Percentiles rank a stretch among this genome's conserved stretches.
phyloP scores from a whole-genome alignment of 2,888 invertebrate genomes.

The Drosophila percnosoma region DNA sequence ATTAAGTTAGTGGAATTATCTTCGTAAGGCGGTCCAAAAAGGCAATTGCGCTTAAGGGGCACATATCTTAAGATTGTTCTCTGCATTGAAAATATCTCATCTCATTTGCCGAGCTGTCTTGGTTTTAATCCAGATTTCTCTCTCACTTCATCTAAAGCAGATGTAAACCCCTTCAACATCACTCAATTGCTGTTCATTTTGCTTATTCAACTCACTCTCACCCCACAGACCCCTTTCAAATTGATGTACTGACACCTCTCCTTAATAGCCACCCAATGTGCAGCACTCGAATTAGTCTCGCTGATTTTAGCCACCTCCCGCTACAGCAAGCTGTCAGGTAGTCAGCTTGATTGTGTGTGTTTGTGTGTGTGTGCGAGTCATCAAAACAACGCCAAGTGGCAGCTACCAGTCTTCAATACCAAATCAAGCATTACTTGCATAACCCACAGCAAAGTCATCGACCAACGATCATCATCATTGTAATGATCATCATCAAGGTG shows the following conservation, averaged over 20 bases:
- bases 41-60: background rate
- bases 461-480: conserved; percentile 52
- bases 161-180: background rate
- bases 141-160: background rate
- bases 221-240: conserved; percentile 1
- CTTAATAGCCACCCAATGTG: conserved; percentile 55
- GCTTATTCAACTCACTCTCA: conserved; percentile 12
- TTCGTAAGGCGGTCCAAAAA: background rate
- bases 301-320: conserved; percentile 36
- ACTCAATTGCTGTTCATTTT: conserved; percentile 9
- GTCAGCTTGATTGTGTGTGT: conserved; percentile 39
- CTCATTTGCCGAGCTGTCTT: background rate
- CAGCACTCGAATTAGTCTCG: conserved; percentile 63
- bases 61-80: background rate
- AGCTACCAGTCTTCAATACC: conserved; percentile 79
- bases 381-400: conserved; percentile 67
- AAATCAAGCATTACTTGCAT: conserved; percentile 82
- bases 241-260: conserved; percentile 41
- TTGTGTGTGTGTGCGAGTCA: conserved; percentile 58
- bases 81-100: background rate
- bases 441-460: conserved; percentile 75
- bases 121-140: background rate
- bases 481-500: conserved; percentile 32
- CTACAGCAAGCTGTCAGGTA: conserved; percentile 15
- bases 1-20: conserved; percentile 8